phyloP scores from a whole-genome alignment of 2,888 invertebrate genomes.

The Stenotaenia linearis region DNA sequence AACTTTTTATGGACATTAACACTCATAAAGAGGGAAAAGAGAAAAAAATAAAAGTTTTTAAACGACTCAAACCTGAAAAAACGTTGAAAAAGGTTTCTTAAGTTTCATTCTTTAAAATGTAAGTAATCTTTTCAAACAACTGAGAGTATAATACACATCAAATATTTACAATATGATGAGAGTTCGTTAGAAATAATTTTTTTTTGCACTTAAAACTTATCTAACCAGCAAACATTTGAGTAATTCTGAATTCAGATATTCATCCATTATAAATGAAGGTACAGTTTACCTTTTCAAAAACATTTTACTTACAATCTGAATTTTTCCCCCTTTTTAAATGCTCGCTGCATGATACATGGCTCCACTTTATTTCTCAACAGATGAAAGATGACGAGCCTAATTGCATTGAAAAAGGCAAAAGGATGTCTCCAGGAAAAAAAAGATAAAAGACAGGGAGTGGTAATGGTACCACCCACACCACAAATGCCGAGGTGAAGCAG shows the following conservation, averaged over 20 bases:
- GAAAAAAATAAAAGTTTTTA: not conserved
- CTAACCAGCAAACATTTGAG: not conserved
- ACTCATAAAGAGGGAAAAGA: not conserved
- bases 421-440: conserved; percentile 22
- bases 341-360: not conserved
- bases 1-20: conserved; percentile 11
- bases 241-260: not conserved
- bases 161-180: not conserved
- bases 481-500: conserved; percentile 19
- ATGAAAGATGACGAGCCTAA: conserved; percentile 15
- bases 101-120: not conserved
- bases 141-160: not conserved
- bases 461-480: conserved; percentile 24
- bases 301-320: not conserved
- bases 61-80: not conserved
- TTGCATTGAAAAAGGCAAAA: conserved; percentile 15
- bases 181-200: not conserved
- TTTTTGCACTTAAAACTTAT: not conserved
- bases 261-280: not conserved
- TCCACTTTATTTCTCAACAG: conserved; percentile 15
- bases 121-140: not conserved
- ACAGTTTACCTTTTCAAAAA: not conserved
- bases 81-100: conserved; percentile 13
- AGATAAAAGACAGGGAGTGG: conserved; percentile 10
- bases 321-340: not conserved